A percentile compares a stretch with the other conserved stretches of the same genome.
These are phyloP conservation scores for Stomatorhinus ivindoensis DNA, from an alignment of 2,113 vertebrate species.

Conservation along the genomic window DNA sequence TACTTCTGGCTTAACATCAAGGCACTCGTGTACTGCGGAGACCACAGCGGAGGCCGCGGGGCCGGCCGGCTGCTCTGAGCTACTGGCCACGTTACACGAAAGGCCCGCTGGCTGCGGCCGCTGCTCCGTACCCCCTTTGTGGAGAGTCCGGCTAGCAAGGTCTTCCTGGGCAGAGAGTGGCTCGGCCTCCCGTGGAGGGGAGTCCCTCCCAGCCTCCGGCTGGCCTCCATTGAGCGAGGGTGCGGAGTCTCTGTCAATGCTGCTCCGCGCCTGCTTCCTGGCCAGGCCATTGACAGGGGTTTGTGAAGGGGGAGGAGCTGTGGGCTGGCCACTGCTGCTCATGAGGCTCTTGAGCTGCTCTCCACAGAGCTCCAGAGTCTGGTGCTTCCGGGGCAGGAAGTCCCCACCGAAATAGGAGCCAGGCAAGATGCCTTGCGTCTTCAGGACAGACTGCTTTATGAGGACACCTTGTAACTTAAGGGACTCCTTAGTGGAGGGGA, in stretches of 20 bases:
- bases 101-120: conserved; percentile 29
- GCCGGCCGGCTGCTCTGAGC: neutral
- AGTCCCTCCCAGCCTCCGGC: conserved; percentile 32
- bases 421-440: conserved; percentile 80
- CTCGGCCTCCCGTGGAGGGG: conserved; percentile 47
- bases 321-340: conserved; percentile 69
- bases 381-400: conserved; percentile 76
- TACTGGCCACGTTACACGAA: conserved; percentile 27
- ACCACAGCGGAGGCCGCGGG: conserved; percentile 36
- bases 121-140: conserved; percentile 66
- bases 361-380: conserved; percentile 80
- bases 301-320: conserved; percentile 62
- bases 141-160: conserved; percentile 70
- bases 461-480: conserved; percentile 91
- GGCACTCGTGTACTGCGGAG: conserved; percentile 39
- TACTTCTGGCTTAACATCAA: conserved; percentile 34
- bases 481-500: conserved; percentile 80
- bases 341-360: conserved; percentile 84
- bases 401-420: conserved; percentile 74
- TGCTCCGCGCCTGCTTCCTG: conserved; percentile 79
- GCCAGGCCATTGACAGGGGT: conserved; percentile 85
- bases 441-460: conserved; percentile 89
- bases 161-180: conserved; percentile 61
- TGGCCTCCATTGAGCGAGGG: conserved; percentile 76
- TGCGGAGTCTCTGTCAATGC: conserved; percentile 67